Conservation (phyloP, 2,113 vertebrate species). For the Gopherus flavomarginatus region DNA sequence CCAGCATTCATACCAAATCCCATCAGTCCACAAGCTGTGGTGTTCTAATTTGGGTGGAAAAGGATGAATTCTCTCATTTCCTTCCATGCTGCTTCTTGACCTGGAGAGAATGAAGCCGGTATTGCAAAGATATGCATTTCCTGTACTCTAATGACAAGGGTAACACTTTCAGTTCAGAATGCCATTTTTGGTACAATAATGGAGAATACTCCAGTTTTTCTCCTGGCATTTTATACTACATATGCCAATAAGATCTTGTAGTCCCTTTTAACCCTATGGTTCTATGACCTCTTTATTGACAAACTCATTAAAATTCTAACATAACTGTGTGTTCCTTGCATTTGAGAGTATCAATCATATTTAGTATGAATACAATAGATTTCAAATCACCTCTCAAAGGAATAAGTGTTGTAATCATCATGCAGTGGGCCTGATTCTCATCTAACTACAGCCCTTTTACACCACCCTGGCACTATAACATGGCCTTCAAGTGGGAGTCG, state of each 20-base stretch:
- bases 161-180: neutral
- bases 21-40: neutral
- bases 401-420: neutral
- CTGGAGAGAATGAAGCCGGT: neutral
- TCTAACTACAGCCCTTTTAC: neutral
- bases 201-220: neutral
- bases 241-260: neutral
- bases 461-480: neutral
- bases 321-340: neutral
- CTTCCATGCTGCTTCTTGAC: neutral
- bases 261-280: neutral
- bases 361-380: neutral
- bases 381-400: neutral
- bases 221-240: neutral
- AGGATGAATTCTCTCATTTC: fast-evolving
- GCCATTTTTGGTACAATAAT: neutral
- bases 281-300: neutral
- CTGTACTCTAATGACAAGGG: neutral
- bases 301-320: neutral
- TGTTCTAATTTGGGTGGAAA: fast-evolving
- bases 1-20: neutral
- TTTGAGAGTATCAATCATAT: neutral
- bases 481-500: neutral
- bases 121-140: neutral
- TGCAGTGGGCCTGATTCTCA: neutral